Conservation (phyloP, 2,888 invertebrate species). For the Poecilus cupreus region DNA sequence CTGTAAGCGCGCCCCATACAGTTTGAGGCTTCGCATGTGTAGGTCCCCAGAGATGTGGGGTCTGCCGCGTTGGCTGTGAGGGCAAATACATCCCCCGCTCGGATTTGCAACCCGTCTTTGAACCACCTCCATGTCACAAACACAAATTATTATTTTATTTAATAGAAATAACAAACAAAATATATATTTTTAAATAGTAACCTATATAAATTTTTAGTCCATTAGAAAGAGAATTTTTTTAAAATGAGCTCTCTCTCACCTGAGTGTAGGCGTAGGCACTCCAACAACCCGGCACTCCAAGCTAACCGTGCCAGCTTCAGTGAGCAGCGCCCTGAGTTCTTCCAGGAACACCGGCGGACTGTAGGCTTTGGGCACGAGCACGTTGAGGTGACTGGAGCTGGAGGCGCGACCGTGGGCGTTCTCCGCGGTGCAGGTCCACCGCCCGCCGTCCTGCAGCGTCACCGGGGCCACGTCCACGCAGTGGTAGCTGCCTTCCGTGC, state of each 20-base stretch:
- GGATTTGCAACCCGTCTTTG: slow-evolving; percentile 91
- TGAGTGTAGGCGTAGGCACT: slow-evolving; percentile 84
- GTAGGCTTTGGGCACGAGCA: slow-evolving; percentile 91
- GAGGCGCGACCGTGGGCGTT: slow-evolving; percentile 84
- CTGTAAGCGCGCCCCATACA: slow-evolving; percentile 91
- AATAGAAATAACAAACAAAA: no score
- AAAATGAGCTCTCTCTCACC: slow-evolving; percentile 62
- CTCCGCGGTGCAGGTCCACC: slow-evolving; percentile 90
- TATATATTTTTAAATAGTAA: no score
- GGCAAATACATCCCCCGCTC: slow-evolving; percentile 92
- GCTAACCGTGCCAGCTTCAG: slow-evolving; percentile 91
- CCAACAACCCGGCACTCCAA: slow-evolving; percentile 94
- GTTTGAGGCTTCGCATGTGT: slow-evolving; percentile 91
- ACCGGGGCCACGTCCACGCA: slow-evolving; percentile 90
- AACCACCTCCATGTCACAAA: slow-evolving; percentile 78
- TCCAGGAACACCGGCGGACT: slow-evolving; percentile 91
- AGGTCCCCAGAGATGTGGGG: slow-evolving; percentile 89
- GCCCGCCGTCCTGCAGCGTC: slow-evolving; percentile 87
- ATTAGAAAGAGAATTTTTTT: no score
- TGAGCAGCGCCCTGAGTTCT: slow-evolving; percentile 87
- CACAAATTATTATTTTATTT: not conserved
- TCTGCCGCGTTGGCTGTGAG: slow-evolving; percentile 89
- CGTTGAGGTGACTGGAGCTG: slow-evolving; percentile 85
- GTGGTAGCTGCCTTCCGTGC: slow-evolving; percentile 90
- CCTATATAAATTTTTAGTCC: no score